A percentile compares a stretch with the other conserved stretches of the same genome.
phyloP scores from a whole-genome alignment of 2,113 vertebrate species.

The Ptychochromis oligacanthus region DNA sequence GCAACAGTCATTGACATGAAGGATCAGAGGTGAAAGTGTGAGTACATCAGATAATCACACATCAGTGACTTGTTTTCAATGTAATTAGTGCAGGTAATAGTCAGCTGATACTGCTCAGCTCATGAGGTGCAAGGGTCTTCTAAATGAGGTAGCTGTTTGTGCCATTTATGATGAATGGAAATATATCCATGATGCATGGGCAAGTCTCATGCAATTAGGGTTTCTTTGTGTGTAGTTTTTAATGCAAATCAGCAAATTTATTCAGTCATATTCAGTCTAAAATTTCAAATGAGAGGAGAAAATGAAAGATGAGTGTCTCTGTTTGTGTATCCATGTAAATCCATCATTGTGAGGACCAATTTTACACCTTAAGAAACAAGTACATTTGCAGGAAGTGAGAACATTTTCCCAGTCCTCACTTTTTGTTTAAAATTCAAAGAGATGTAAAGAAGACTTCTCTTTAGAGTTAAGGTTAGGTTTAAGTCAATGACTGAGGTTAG shows the following conservation, averaged over 20 bases:
- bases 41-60: background rate
- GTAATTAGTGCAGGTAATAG: slow-evolving; percentile 8
- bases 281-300: background rate
- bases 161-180: slow-evolving; percentile 11
- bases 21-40: slow-evolving; percentile 8
- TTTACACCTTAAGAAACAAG: background rate
- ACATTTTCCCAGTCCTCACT: background rate
- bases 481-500: background rate
- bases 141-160: background rate
- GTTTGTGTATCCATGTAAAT: background rate
- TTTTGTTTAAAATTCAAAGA: background rate
- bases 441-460: background rate
- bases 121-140: background rate
- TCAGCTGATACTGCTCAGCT: background rate
- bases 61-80: slow-evolving; percentile 9
- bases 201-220: background rate
- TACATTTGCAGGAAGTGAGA: background rate
- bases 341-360: background rate
- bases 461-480: background rate
- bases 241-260: background rate
- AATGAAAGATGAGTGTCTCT: background rate
- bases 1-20: background rate
- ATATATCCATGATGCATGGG: background rate
- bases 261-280: background rate
- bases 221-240: background rate